Evolutionary conservation across 2,113 vertebrate genomes (phyloP), one percentile per base, ranked within the genome.

Genomic region (Perognathus longimembris): DNA sequence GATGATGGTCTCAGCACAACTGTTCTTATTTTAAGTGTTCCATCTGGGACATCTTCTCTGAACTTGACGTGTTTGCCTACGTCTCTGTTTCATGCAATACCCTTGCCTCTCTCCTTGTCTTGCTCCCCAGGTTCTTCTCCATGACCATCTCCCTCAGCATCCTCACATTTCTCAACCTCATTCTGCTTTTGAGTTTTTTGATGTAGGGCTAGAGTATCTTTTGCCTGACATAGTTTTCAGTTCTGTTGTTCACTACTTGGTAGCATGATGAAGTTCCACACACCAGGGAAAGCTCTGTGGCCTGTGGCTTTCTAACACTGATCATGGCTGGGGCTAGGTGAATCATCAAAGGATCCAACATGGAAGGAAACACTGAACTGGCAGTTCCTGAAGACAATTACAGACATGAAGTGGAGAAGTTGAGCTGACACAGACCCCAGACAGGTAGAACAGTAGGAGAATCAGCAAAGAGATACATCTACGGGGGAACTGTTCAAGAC

Each of bases 141-240:
- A 80, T 36, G 63, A n/a, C 32, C 28, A 34, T 77, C 6, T 61
- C 17, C 32, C 18, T 89, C 63, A 66, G 3, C 57, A 36, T 67
- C 77, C 34, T 63, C 22, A 7, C 11, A 80, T 12, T 64, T 84
- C 28, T 45, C 78, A 89, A 32, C 7, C 4, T 84, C 34, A 79
- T 63, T 93, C 24, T 83, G 3, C n/a, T 40, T 77, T 84, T 57
- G 30, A 89, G 4, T 70, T 81, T 82, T n/a, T 74, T 93, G 28
- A 32, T 54, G 3, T 79, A 78, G 9, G 1, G 12, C 82, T 81
- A 84, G n/a, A 24, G 20, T 45, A 24, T 21, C 34, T 73, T 81
- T 79, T 74, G 21, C 26, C 24, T 67, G 63, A 85, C 6, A 6
- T 7, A 70, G 28, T 61, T 94, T 83, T 79, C 6, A 34, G 17